Evolutionary conservation across 2,797 vertebrate genomes (phyloP).

Genomic region (Tachyglossus aculeatus): DNA sequence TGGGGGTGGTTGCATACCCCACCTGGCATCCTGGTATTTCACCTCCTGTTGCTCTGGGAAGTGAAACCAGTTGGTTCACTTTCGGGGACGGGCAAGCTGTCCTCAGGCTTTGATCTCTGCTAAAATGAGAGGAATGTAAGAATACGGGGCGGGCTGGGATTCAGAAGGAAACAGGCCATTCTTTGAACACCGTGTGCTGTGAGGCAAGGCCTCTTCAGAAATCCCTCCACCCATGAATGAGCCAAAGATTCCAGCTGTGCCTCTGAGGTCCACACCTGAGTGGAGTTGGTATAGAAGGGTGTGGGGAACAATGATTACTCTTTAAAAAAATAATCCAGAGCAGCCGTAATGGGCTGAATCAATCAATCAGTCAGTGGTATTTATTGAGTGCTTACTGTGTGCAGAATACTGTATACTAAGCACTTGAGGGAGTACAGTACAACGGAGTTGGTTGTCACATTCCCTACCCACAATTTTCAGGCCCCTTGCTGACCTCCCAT

Average conservation of each 20-base stretch:
- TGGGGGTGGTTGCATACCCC: slow-evolving; percentile 13
- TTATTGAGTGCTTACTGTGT: no score
- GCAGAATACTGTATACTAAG: no score
- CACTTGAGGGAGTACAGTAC: no score
- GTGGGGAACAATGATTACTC: background rate
- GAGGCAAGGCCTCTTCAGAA: slow-evolving; percentile 15
- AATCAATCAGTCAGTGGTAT: no score
- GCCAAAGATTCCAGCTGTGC: no score
- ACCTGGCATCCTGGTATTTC: background rate
- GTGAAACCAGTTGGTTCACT: slow-evolving; percentile 54
- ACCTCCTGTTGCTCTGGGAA: slow-evolving; percentile 43
- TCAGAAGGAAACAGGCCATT: slow-evolving; percentile 37
- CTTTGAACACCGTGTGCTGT: slow-evolving; percentile 11
- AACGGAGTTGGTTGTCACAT: no score
- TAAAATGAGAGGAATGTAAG: slow-evolving; percentile 35
- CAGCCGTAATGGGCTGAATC: no score
- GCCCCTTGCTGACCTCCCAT: no score
- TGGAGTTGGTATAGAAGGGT: background rate
- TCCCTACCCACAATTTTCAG: no score
- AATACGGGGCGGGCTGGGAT: slow-evolving; percentile 35
- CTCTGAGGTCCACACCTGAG: no score
- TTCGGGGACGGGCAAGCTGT: slow-evolving; percentile 28
- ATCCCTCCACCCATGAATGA: slow-evolving; percentile 33
- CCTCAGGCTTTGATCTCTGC: slow-evolving; percentile 52
- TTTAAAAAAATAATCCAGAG: no score